Evolutionary conservation across 2,797 vertebrate species (phyloP).

Genomic region (Benthosema pterotum): DNA sequence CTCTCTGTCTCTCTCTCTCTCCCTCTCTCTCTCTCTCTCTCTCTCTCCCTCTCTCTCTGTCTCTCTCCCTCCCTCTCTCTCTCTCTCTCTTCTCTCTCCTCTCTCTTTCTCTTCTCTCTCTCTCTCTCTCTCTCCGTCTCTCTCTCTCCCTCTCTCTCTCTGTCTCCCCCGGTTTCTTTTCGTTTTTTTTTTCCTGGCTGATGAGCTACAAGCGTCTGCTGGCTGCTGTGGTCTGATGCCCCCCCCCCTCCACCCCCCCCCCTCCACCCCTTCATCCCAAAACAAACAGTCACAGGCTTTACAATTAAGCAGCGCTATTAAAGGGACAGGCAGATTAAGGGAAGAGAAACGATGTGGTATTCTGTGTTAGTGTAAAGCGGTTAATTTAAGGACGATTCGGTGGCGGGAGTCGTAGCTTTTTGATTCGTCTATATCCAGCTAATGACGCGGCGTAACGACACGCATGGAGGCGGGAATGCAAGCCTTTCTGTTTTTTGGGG

Average conservation of each 20-base stretch:
- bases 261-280: constrained; percentile 70
- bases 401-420: too few species aligned
- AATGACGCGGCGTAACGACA: too few species aligned
- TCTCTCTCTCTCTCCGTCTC: constrained; percentile 50
- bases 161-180: constrained; percentile 63
- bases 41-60: constrained; percentile 38
- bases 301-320: constrained; percentile 76
- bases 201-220: constrained; percentile 71
- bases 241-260: constrained; percentile 64
- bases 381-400: constrained; percentile 47
- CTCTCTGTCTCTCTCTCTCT: constrained; percentile 57
- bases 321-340: constrained; percentile 72
- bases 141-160: constrained; percentile 42
- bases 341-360: constrained; percentile 60
- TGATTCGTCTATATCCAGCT: too few species aligned
- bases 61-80: constrained; percentile 58
- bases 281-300: constrained; percentile 74
- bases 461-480: too few species aligned
- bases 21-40: too few species aligned
- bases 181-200: too few species aligned
- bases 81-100: constrained; percentile 58
- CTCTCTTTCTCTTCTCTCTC: too few species aligned
- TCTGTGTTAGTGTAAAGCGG: constrained; percentile 54
- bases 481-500: too few species aligned
- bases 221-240: constrained; percentile 65